A percentile compares a stretch with the other conserved stretches of the same genome.
Evolutionary conservation across 2,888 invertebrate species (phyloP).

Genomic region (Nomada goodeniana): DNA sequence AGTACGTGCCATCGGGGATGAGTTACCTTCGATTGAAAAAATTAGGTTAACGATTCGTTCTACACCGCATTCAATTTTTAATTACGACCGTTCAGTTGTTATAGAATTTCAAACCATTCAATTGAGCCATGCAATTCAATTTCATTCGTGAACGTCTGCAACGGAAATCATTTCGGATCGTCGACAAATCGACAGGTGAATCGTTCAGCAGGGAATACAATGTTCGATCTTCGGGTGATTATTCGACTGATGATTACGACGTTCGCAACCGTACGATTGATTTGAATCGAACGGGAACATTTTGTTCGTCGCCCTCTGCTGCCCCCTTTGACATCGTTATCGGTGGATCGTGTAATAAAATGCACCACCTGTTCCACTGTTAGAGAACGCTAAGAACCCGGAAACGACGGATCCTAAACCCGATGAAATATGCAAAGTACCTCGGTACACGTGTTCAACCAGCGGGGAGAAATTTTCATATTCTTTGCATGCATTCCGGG

Average conservation of each 20-base stretch:
- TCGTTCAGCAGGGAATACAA: conserved; percentile 1
- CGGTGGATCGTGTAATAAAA: conserved; percentile 23
- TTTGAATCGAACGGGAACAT: background rate
- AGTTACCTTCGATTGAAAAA: no score
- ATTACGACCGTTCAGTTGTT: no score
- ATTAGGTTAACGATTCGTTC: no score
- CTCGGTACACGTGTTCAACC: background rate
- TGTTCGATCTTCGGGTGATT: conserved; percentile 1
- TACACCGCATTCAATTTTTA: no score
- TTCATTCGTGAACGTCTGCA: background rate
- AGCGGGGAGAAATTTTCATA: conserved; percentile 51
- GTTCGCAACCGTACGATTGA: background rate
- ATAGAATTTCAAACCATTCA: no score
- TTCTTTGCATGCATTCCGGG: conserved; percentile 21
- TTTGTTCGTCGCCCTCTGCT: no score
- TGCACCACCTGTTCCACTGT: conserved; percentile 1
- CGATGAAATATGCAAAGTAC: background rate
- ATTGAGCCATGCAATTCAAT: background rate
- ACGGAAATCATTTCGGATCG: background rate
- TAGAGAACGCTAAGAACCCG: conserved; percentile 17
- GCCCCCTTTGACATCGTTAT: no score
- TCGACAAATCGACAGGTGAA: background rate
- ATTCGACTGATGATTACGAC: conserved; percentile 27
- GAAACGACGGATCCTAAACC: background rate
- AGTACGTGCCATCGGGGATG: no score